These are phyloP conservation scores for Notechis scutatus DNA, from an alignment of 2,113 vertebrate species.

Conservation along the genomic window DNA sequence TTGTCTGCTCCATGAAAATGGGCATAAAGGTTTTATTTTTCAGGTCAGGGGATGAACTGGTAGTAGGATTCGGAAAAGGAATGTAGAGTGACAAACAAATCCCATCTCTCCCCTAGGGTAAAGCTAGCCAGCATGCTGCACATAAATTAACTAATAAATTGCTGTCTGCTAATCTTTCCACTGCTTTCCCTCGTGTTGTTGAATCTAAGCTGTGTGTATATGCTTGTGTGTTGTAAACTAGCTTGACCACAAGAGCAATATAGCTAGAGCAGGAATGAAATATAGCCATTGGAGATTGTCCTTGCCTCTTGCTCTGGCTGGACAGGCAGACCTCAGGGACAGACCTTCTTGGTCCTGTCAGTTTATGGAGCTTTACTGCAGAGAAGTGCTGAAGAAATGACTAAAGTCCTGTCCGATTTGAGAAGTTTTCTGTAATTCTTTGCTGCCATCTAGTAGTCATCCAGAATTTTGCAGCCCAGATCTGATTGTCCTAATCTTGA, in stretches of 20 bases:
- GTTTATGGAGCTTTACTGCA: neutral
- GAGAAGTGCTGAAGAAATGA: neutral
- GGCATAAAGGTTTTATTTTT: neutral
- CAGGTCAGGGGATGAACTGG: neutral
- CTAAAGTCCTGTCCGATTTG: neutral
- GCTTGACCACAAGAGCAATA: neutral
- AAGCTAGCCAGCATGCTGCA: conserved; percentile 1
- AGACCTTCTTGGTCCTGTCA: neutral
- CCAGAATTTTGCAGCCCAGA: neutral
- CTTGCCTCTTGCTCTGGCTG: neutral
- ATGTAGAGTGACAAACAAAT: neutral
- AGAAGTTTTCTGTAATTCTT: neutral
- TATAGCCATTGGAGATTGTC: neutral
- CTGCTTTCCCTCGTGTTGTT: neutral
- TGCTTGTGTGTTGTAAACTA: neutral
- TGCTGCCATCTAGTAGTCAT: neutral
- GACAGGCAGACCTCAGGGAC: neutral
- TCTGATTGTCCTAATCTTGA: neutral
- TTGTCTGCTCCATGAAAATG: conserved; percentile 23
- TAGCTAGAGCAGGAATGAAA: neutral
- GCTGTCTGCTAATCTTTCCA: neutral
- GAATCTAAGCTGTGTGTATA: neutral
- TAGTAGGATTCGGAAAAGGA: neutral
- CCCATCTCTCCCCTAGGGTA: neutral
- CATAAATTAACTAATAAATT: conserved; percentile 12